These are phyloP conservation scores for Crematogaster levior DNA, from an alignment of 2,888 invertebrate genomes.

Conservation along the genomic window DNA sequence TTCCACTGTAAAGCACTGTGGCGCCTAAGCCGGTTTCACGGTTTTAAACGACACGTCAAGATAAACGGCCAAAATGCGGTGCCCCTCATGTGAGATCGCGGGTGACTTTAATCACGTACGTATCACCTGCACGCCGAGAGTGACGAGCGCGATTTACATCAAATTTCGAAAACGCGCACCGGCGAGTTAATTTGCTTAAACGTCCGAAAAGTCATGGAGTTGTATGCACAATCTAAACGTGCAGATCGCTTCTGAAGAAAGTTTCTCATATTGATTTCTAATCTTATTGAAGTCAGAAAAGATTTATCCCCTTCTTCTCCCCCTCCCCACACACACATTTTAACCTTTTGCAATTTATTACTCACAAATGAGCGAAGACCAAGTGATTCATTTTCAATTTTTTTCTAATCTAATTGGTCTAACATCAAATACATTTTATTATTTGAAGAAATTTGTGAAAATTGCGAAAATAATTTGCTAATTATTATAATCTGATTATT, in stretches of 20 bases:
- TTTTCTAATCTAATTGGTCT: neutral
- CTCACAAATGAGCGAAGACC: neutral
- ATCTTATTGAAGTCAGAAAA: neutral
- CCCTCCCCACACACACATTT: too few species aligned
- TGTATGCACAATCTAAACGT: neutral
- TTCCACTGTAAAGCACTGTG: conserved; percentile 58
- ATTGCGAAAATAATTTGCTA: neutral
- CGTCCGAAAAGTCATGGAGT: neutral
- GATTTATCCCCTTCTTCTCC: neutral
- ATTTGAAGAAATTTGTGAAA: neutral
- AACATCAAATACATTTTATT: neutral
- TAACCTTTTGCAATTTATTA: neutral
- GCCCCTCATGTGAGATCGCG: conserved; percentile 41
- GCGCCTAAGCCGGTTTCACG: conserved; percentile 67
- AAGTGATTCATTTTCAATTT: neutral
- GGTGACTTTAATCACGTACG: conserved; percentile 63
- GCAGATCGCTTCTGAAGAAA: neutral
- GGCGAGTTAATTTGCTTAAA: neutral
- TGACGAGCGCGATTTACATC: conserved; percentile 29
- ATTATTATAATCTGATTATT: neutral
- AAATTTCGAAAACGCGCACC: neutral
- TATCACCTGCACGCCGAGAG: conserved; percentile 18
- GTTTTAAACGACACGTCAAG: conserved; percentile 68
- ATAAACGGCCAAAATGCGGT: conserved; percentile 64
- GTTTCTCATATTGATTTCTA: neutral